These are phyloP conservation scores for Venustoraphidia nigricollis DNA, from an alignment of 2,888 invertebrate genomes.

Conservation along the genomic window DNA sequence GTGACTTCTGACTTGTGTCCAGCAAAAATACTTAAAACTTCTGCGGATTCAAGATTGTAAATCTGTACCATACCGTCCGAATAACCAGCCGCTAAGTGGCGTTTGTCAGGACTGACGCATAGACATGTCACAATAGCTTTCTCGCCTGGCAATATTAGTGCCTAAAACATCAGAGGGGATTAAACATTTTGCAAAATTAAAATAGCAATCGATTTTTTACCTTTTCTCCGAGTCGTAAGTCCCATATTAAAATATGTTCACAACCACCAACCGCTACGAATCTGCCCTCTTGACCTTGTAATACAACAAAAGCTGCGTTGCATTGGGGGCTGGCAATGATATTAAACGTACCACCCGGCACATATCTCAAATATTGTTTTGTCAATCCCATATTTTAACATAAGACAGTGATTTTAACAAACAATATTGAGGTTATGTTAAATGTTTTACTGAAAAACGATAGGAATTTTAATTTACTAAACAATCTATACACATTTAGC, in stretches of 20 bases:
- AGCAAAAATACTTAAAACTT: slow-evolving; percentile 54
- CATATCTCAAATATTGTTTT: slow-evolving; percentile 87
- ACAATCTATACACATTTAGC: too few relatives aligned
- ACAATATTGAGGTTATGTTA: too few relatives aligned
- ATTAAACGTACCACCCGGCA: slow-evolving; percentile 71
- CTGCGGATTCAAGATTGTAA: slow-evolving; percentile 60
- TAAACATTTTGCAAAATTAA: neutral
- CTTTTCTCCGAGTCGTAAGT: slow-evolving; percentile 72
- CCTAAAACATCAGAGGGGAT: slow-evolving; percentile 31
- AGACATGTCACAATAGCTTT: slow-evolving; percentile 65
- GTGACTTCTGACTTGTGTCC: slow-evolving; percentile 81
- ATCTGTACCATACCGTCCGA: slow-evolving; percentile 75
- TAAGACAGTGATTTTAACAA: neutral
- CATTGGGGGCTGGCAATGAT: slow-evolving; percentile 68
- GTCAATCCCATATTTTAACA: slow-evolving; percentile 60
- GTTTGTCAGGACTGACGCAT: slow-evolving; percentile 57
- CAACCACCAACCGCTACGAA: slow-evolving; percentile 85
- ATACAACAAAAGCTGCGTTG: slow-evolving; percentile 64
- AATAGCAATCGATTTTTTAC: slow-evolving; percentile 25
- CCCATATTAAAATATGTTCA: slow-evolving; percentile 90
- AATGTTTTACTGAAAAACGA: too few relatives aligned
- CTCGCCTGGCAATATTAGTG: slow-evolving; percentile 64
- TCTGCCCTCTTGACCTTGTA: slow-evolving; percentile 62
- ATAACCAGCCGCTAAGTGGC: slow-evolving; percentile 82
- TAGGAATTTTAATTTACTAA: too few relatives aligned